These are phyloP conservation scores for Octopus sinensis DNA, from an alignment of 1,140 invertebrate genomes.

Conservation along the genomic window DNA sequence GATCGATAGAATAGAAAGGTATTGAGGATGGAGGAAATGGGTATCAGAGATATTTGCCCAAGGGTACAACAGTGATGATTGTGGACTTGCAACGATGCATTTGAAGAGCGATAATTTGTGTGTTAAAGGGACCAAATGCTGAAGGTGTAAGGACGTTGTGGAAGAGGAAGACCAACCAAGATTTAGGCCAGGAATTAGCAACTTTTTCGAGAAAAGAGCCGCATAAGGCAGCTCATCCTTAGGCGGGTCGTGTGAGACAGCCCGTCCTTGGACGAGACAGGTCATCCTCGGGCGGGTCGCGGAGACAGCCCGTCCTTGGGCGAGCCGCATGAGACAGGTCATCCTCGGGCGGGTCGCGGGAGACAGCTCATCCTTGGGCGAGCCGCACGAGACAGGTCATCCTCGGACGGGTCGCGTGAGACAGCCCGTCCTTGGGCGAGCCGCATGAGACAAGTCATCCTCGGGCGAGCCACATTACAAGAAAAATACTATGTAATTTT, in stretches of 20 bases:
- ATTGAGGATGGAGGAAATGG: no score
- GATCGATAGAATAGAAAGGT: no score
- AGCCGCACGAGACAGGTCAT: neutral
- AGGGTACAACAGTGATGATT: no score
- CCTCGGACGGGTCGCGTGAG: no score
- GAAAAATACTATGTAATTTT: conserved; percentile 23
- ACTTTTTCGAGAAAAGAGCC: conserved; percentile 16
- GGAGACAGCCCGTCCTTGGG: neutral
- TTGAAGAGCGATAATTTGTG: no score
- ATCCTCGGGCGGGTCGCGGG: neutral
- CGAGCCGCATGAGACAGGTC: neutral
- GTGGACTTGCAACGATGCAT: no score
- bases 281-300: neutral
- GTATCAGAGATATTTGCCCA: no score
- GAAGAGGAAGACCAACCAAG: conserved; percentile 15
- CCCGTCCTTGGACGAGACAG: conserved; percentile 1
- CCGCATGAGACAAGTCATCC: conserved; percentile 37
- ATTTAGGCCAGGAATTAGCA: neutral
- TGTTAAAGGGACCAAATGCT: no score
- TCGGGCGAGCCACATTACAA: conserved; percentile 13
- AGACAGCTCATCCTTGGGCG: neutral
- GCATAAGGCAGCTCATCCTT: conserved; percentile 15
- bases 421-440: neutral
- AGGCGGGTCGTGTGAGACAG: conserved; percentile 17
- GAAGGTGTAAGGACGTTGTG: neutral